A percentile compares a stretch with the other conserved stretches of the same genome.
phyloP scores from a whole-genome alignment of 2,113 vertebrate genomes.

The Emydocephalus ijimae region DNA sequence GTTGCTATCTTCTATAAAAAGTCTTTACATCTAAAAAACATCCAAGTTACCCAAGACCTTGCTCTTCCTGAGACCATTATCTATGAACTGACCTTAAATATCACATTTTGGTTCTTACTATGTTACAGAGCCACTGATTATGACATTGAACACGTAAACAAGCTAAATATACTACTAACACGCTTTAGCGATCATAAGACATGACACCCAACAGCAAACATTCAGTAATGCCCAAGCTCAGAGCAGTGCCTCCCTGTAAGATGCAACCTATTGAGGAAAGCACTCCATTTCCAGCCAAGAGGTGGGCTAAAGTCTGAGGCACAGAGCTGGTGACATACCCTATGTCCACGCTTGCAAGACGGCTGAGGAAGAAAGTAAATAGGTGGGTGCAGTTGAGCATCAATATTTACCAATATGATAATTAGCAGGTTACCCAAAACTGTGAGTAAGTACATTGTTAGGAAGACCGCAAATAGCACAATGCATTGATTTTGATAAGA shows the following conservation, averaged over 20 bases:
- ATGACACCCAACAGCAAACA: background rate
- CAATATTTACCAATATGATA: background rate
- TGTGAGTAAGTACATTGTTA: background rate
- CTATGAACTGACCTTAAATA: too few relatives aligned
- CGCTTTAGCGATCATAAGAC: background rate
- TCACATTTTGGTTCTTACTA: too few relatives aligned
- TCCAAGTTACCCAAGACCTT: too few relatives aligned
- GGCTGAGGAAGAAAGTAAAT: slow-evolving; percentile 16
- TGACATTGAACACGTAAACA: too few relatives aligned
- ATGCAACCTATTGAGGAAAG: slow-evolving; percentile 25
- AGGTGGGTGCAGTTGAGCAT: slow-evolving; percentile 18
- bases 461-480: slow-evolving; percentile 26
- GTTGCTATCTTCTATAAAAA: too few relatives aligned
- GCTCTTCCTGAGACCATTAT: too few relatives aligned
- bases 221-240: background rate
- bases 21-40: too few relatives aligned
- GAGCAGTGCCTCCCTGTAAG: slow-evolving; percentile 1
- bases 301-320: background rate
- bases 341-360: slow-evolving; percentile 24
- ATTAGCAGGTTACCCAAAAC: slow-evolving; percentile 31
- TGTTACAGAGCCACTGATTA: too few relatives aligned
- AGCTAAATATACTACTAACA: too few relatives aligned
- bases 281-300: background rate
- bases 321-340: slow-evolving; percentile 26
- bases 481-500: background rate